Percentiles rank a stretch among this genome's conserved stretches.
phyloP scores from a whole-genome alignment of 2,797 vertebrate genomes.

The Cossypha dichroa region DNA sequence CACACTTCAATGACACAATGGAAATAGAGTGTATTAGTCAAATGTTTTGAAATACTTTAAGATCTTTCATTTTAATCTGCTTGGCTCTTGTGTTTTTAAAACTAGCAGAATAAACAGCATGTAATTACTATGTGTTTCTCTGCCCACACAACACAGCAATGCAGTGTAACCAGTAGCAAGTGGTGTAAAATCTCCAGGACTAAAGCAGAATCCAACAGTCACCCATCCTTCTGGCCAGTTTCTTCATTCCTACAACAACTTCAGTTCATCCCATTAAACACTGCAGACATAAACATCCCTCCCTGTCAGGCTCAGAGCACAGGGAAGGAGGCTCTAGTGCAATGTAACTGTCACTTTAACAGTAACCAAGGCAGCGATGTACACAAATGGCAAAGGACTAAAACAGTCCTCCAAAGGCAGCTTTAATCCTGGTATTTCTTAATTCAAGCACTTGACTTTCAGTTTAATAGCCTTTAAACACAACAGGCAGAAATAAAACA shows the following conservation, averaged over 20 bases:
- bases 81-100: not conserved
- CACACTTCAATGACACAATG: not conserved
- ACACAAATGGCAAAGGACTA: not conserved
- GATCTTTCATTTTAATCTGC: not conserved
- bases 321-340: not conserved
- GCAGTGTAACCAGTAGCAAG: not conserved
- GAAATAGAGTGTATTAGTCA: not conserved
- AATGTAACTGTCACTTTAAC: not conserved
- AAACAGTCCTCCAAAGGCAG: conserved; percentile 14
- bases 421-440: conserved; percentile 31
- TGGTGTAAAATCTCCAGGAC: not conserved
- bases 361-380: not conserved
- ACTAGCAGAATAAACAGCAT: not conserved
- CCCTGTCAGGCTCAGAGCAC: not conserved
- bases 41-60: not conserved
- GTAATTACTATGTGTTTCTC: not conserved
- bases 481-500: not conserved
- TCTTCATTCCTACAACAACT: not conserved
- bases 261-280: not conserved
- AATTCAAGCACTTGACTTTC: conserved; percentile 18
- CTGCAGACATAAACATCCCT: not conserved
- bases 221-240: not conserved
- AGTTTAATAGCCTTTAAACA: not conserved
- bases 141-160: not conserved
- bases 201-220: not conserved